Evolutionary conservation across 2,113 vertebrate species (phyloP).

Genomic region (Cnemophilus loriae): DNA sequence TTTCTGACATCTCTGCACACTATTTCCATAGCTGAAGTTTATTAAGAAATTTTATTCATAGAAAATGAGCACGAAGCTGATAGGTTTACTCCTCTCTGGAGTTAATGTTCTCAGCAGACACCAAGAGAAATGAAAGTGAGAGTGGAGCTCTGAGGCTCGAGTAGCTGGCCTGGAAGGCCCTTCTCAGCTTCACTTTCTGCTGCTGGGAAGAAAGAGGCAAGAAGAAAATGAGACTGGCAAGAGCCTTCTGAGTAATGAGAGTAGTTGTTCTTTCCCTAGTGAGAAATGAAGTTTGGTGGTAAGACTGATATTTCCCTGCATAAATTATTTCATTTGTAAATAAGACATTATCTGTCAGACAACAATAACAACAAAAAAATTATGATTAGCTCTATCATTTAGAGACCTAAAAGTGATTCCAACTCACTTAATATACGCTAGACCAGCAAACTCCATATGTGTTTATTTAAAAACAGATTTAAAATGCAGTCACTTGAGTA

Average conservation of each 20-base stretch:
- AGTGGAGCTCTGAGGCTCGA: not conserved
- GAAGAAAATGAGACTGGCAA: not conserved
- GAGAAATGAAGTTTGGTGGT: not conserved
- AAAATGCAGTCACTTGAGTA: not conserved
- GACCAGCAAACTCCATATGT: not conserved
- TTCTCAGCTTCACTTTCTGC: not conserved
- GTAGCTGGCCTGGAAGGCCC: not conserved
- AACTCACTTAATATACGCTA: not conserved
- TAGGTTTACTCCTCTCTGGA: not conserved
- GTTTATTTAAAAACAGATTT: not conserved
- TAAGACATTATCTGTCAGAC: not conserved
- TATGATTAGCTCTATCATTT: not conserved
- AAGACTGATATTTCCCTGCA: not conserved
- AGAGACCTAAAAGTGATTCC: not conserved
- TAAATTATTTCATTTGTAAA: not conserved
- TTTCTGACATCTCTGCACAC: not conserved
- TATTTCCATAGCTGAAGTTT: not conserved
- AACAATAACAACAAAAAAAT: not conserved
- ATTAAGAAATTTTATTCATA: not conserved
- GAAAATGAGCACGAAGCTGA: not conserved
- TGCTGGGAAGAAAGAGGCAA: not conserved
- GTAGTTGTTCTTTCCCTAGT: not conserved
- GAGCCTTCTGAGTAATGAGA: not conserved
- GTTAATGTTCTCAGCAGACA: not conserved
- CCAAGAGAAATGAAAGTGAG: not conserved